Evolutionary conservation across 2,113 vertebrate species (phyloP), one percentile per base, ranked within the genome.

Genomic region (Puntigrus tetrazona): DNA sequence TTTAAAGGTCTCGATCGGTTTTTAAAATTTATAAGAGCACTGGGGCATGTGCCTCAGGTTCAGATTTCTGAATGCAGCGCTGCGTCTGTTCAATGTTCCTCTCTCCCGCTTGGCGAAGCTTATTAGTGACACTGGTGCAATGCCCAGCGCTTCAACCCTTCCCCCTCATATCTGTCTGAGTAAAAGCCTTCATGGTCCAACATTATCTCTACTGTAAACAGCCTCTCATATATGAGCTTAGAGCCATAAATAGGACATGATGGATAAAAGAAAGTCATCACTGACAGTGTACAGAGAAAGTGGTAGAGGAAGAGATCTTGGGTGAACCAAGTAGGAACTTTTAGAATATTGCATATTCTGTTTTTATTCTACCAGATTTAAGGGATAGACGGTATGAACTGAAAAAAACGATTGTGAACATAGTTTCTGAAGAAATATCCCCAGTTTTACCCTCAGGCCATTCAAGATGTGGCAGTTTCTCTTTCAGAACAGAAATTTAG

Each of bases 41-140:
- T 65, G 81, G 78, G 70, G 86, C 78, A 41, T 87, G 81, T n/a
- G 82, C 65, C 59, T 77, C 76, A 50, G 84, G 25, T 83, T 87
- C 84, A 86, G 41, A 86, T 86, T 84, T 78, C 73, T 83, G 81
- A 70, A 55, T 83, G 80, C 69, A 29, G n/a, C 69, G 9, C 73
- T 27, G 78, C 36, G n/a, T 57, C 73, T 81, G 34, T 69, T 78
- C 52, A 87, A 75, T 61, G 59, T 57, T 81, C 77, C 72, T 27
- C 43, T 87, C 82, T 91, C 89, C 90, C 79, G 78, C 91, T 90
- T 91, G 90, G 89, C 85, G 70, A 89, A 91, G 90, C 91, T 93
- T 91, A 93, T 92, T 92, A 92, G 91, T 89, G 91, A 89, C 88
- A 89, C 87, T 91, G 78, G 63, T 86, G 65, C 87, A 88, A 88